These are phyloP conservation scores for Crambe crambe DNA, from an alignment of 37 sponge, comb jelly and placozoan genomes.

Conservation along the genomic window DNA sequence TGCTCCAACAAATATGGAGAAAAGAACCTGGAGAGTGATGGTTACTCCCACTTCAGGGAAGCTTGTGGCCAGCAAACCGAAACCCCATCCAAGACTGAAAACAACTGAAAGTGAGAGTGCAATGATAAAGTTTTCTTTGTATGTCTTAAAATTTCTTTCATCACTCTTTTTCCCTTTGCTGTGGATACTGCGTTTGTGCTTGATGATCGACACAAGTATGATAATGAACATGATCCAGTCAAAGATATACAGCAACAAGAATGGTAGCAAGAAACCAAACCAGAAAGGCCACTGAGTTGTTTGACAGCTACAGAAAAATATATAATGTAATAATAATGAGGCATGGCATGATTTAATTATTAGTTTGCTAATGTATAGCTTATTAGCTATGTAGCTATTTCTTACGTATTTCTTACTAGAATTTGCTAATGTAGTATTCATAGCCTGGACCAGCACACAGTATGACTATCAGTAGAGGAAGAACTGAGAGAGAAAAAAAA, in stretches of 20 bases:
- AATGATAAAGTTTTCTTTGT: conserved; percentile 21
- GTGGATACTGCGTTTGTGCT: not conserved
- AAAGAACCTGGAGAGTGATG: conserved; percentile 27
- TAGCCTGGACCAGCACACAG: conserved; percentile 45
- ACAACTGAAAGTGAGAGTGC: conserved; percentile 40
- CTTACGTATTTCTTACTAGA: not conserved
- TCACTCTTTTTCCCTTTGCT: not conserved
- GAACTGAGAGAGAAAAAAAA: conserved; percentile 18
- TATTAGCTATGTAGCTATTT: too few species aligned
- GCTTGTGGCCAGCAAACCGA: conserved; percentile 59
- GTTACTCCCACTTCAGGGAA: conserved; percentile 5
- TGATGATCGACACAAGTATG: conserved; percentile 32
- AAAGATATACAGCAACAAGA: conserved; percentile 53
- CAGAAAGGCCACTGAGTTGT: conserved; percentile 52
- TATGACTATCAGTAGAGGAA: conserved; percentile 27
- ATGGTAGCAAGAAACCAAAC: conserved; percentile 61
- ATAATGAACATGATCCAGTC: conserved; percentile 65
- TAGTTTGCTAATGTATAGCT: not conserved
- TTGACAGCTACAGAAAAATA: conserved; percentile 45
- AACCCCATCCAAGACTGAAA: conserved; percentile 69
- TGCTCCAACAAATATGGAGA: conserved; percentile 49
- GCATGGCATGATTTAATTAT: not conserved
- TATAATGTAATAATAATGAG: not conserved
- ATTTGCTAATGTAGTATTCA: conserved; percentile 16
- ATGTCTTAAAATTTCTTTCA: not conserved